Base-by-base conservation (phyloP, 2,113 vertebrate genomes). In the Gadus chalcogrammus region DNA sequence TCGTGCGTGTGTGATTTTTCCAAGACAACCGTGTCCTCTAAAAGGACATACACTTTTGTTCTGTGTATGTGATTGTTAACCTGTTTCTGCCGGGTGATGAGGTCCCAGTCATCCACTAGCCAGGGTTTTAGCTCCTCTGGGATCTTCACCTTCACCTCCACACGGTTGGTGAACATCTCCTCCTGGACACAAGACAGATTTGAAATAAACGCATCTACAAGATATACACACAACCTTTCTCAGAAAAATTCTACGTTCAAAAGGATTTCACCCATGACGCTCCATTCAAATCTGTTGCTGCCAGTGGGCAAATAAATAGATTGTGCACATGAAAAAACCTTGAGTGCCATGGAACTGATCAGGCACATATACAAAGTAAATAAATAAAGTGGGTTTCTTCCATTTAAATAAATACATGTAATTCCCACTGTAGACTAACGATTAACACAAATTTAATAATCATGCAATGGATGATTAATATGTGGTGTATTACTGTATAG, bases 131-230 rank as follows among this genome's bases (percentile, higher is more conserved):
- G 88, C 86, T 99, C 97, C 48, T 99, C 97, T 0, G 97, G 97
- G 85, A 98, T 99, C 86, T 99, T 99, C 63, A 99, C 97, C 74
- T 99, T 99, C 22, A 99, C 97, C 88, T 99, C 97, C 65, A 99
- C 96, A 77, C 97, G 93, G 91, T 97, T 99, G 89, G 96, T 95
- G 88, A 99, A 99, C 24, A 96, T 97, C 65, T 99, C 97, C 84
- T 99, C 97, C 97, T 99, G 81, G 3, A 74, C 12, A 74, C 60
- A 83, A 2, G 15, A 67, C 31, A 58, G 31, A 35, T 5, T 48
- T 48, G 11, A 53, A 5, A 48, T n/a, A 70, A 38, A 69, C 53
- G 64, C 38, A 65, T 11, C 20, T 4, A 12, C 22, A 24, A 62
- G 61, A 27, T 58, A 4, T 13, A 58, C 55, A 58, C 55, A 9